Evolutionary conservation across 1,140 invertebrate species (phyloP).

Genomic region (Drosophila malerkotliana): DNA sequence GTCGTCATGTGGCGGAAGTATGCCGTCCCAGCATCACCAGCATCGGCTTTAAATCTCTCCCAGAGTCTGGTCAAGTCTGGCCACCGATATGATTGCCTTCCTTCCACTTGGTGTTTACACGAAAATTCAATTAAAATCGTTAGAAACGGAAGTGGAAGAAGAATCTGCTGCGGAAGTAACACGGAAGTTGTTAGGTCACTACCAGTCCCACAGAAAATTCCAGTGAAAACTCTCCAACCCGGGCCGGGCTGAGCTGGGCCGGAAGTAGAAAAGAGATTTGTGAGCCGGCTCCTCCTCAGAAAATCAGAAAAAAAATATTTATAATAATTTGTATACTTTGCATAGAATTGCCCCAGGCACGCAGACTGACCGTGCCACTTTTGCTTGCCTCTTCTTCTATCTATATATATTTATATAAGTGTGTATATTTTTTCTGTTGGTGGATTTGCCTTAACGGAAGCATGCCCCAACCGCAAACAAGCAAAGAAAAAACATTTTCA

Average conservation of each 20-base stretch:
- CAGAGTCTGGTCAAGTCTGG: slow-evolving; percentile 45
- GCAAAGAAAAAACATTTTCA: slow-evolving; percentile 63
- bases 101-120: slow-evolving; percentile 65
- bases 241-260: slow-evolving; percentile 31
- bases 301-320: slow-evolving; percentile 6
- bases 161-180: slow-evolving; percentile 69
- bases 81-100: slow-evolving; percentile 16
- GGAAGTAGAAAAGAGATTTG: slow-evolving; percentile 60
- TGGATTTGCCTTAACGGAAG: slow-evolving; percentile 75
- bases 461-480: slow-evolving; percentile 66
- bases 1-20: slow-evolving; percentile 68
- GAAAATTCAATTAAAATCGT: slow-evolving; percentile 80
- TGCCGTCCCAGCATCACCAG: slow-evolving; percentile 43
- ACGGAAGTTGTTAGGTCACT: slow-evolving; percentile 77
- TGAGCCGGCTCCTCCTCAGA: slow-evolving; percentile 27
- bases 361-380: slow-evolving; percentile 70
- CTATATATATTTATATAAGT: background rate
- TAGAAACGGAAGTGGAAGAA: slow-evolving; percentile 65
- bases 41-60: slow-evolving; percentile 20
- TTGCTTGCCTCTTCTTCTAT: slow-evolving; percentile 54
- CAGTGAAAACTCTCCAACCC: slow-evolving; percentile 63
- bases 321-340: slow-evolving; percentile 56
- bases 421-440: slow-evolving; percentile 1
- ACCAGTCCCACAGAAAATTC: slow-evolving; percentile 52
- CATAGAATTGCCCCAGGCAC: slow-evolving; percentile 50